phyloP scores from a whole-genome alignment of 2,888 invertebrate genomes.

The Seira sanloemensis region DNA sequence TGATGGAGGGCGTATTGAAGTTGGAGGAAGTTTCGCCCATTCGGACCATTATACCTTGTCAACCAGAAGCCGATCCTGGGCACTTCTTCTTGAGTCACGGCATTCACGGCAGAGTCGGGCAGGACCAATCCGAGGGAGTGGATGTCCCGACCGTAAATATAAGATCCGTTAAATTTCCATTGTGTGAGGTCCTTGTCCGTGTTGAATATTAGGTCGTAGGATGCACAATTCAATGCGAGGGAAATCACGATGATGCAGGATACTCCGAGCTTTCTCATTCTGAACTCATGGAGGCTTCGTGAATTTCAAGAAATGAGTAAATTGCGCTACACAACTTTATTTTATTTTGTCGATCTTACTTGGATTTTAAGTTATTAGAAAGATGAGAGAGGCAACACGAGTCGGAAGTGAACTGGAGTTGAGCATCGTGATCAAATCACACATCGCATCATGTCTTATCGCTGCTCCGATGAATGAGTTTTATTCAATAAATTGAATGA shows the following conservation, averaged over 20 bases:
- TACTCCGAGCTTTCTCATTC: neutral
- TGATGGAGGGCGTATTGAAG: constrained; percentile 45
- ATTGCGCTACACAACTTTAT: too few species aligned
- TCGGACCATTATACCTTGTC: constrained; percentile 42
- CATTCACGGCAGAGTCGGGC: constrained; percentile 18
- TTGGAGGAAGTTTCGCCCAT: constrained; percentile 41
- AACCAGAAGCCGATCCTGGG: constrained; percentile 56
- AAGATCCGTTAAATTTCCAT: constrained; percentile 62
- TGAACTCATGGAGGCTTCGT: too few species aligned
- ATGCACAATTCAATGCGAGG: neutral
- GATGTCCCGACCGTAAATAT: constrained; percentile 44
- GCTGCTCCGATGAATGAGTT: too few species aligned
- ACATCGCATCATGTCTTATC: too few species aligned
- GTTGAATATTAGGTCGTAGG: constrained; percentile 54
- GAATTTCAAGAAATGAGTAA: too few species aligned
- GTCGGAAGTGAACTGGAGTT: too few species aligned
- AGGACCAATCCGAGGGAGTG: constrained; percentile 32
- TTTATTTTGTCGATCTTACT: too few species aligned
- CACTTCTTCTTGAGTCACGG: constrained; percentile 15
- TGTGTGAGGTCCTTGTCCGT: constrained; percentile 28
- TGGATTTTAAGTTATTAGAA: too few species aligned
- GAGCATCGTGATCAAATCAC: too few species aligned
- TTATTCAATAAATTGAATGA: too few species aligned
- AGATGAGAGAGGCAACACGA: too few species aligned
- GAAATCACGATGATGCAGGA: neutral